Conservation (phyloP, 2,888 invertebrate species). For the Carterocephalus palaemon region DNA sequence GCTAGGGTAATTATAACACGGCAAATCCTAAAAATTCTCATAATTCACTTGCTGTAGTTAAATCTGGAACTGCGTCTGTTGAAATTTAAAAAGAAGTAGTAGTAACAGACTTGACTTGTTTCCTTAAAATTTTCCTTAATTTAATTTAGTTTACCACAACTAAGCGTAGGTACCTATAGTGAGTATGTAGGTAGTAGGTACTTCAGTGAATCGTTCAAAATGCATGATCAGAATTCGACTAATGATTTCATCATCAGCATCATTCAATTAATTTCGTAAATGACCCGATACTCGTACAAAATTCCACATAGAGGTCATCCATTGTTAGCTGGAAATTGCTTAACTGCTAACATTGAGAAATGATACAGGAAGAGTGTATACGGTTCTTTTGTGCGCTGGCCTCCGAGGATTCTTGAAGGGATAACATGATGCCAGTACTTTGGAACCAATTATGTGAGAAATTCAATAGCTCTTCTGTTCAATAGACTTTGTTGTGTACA, state of each 20-base stretch:
- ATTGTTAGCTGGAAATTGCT: slow-evolving; percentile 51
- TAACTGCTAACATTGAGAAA: slow-evolving; percentile 44
- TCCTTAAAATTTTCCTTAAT: too few species aligned
- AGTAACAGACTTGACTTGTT: too few species aligned
- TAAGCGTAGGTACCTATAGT: not conserved
- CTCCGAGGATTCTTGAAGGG: slow-evolving; percentile 39
- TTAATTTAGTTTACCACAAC: too few species aligned
- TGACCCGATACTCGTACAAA: slow-evolving; percentile 41
- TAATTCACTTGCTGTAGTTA: too few species aligned
- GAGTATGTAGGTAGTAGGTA: not conserved
- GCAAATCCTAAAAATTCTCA: too few species aligned
- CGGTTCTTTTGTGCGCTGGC: slow-evolving; percentile 42
- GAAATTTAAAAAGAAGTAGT: too few species aligned
- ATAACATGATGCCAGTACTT: slow-evolving; percentile 30
- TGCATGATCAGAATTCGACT: slow-evolving; percentile 26
- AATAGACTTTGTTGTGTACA: slow-evolving; percentile 4
- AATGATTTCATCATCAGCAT: slow-evolving; percentile 42
- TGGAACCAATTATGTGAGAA: slow-evolving; percentile 36
- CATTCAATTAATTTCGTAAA: slow-evolving; percentile 50
- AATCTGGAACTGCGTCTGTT: too few species aligned
- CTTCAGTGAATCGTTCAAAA: not conserved
- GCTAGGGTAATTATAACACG: too few species aligned
- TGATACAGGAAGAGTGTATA: slow-evolving; percentile 38
- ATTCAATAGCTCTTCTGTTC: slow-evolving; percentile 8
- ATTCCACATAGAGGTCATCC: slow-evolving; percentile 51